A percentile compares a stretch with the other conserved stretches of the same genome.
phyloP scores from a whole-genome alignment of 2,888 invertebrate genomes.

The Aporophyla lueneburgensis region DNA sequence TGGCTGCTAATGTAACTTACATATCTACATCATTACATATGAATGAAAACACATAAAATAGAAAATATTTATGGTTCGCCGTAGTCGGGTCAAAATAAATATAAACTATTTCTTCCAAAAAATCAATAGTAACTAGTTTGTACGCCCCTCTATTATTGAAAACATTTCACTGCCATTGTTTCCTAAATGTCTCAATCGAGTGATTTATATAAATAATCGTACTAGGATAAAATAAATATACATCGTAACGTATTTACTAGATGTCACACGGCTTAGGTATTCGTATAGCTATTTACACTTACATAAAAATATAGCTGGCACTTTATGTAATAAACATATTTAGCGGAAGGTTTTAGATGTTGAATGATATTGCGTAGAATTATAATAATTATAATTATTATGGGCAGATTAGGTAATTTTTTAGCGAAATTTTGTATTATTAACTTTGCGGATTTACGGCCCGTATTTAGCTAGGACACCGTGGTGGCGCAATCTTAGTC shows the following conservation, averaged over 20 bases:
- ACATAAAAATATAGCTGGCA: slow-evolving; percentile 85
- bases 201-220: slow-evolving; percentile 47
- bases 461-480: not conserved
- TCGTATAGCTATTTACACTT: slow-evolving; percentile 82
- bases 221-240: slow-evolving; percentile 49
- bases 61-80: slow-evolving; percentile 3
- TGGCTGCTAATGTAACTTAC: not conserved
- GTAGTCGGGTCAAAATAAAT: slow-evolving; percentile 38
- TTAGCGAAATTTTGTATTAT: slow-evolving; percentile 29
- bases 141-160: slow-evolving; percentile 36
- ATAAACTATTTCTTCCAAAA: slow-evolving; percentile 31
- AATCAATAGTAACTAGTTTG: slow-evolving; percentile 25
- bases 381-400: slow-evolving; percentile 57
- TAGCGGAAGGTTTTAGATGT: slow-evolving; percentile 81
- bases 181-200: slow-evolving; percentile 41
- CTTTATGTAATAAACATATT: slow-evolving; percentile 79
- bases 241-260: slow-evolving; percentile 71
- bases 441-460: slow-evolving; percentile 6
- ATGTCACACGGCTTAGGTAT: slow-evolving; percentile 76
- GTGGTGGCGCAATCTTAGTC: not conserved
- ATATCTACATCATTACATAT: slow-evolving; percentile 35
- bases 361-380: slow-evolving; percentile 73
- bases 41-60: not conserved
- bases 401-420: slow-evolving; percentile 36
- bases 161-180: slow-evolving; percentile 38